A percentile compares a stretch with the other conserved stretches of the same genome.
These are phyloP conservation scores for Nyctereutes procyonoides DNA, from an alignment of 2,113 vertebrate species.

Conservation along the genomic window DNA sequence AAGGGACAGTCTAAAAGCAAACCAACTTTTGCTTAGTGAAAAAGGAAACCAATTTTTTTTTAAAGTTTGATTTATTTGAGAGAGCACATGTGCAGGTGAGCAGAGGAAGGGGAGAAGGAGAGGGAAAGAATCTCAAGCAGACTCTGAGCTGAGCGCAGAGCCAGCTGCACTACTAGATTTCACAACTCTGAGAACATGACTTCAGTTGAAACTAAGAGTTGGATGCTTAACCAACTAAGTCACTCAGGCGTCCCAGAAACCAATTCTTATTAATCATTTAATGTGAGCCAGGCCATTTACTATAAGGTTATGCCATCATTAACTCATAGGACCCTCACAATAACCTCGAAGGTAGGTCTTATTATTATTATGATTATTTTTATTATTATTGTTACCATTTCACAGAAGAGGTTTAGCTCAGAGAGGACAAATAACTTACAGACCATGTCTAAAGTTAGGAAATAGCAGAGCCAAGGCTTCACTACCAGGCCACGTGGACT, in stretches of 20 bases:
- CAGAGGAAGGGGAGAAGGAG: background rate
- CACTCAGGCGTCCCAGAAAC: background rate
- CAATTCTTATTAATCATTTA: background rate
- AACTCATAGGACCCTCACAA: background rate
- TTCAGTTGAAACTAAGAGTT: background rate
- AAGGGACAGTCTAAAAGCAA: background rate
- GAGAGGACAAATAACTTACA: background rate
- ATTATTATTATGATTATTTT: background rate
- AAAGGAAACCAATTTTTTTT: background rate
- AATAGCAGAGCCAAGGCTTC: background rate
- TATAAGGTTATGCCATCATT: background rate
- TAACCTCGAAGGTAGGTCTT: background rate
- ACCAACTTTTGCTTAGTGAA: background rate
- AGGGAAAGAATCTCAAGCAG: background rate
- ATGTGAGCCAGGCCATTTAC: background rate
- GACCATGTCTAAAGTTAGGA: background rate
- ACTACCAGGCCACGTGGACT: background rate
- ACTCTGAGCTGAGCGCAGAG: background rate
- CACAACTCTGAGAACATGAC: background rate
- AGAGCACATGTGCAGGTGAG: background rate
- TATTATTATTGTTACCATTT: background rate
- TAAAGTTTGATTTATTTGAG: background rate
- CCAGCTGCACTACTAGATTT: background rate
- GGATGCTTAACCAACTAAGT: background rate
- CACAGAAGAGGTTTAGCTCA: constrained; percentile 28